Percentiles rank a stretch among this genome's conserved stretches.
These are phyloP conservation scores for Acanthurus tractus DNA, from an alignment of 2,797 vertebrate genomes.

Conservation along the genomic window DNA sequence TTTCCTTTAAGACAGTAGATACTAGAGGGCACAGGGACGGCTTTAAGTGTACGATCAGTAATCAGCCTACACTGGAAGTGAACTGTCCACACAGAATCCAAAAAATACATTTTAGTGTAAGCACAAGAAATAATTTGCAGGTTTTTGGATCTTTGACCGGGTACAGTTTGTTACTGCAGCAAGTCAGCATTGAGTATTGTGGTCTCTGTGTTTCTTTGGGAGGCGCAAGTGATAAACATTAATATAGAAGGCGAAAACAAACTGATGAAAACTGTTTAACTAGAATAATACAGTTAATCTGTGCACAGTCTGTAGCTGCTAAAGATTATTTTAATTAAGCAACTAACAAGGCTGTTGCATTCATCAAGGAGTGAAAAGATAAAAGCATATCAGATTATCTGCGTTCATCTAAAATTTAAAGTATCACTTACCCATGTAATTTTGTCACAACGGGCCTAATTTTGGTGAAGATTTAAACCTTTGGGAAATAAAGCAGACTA, in stretches of 20 bases:
- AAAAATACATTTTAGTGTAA: background rate
- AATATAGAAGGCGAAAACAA: slow-evolving; percentile 11
- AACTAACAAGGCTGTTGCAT: background rate
- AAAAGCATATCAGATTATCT: background rate
- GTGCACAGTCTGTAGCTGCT: background rate
- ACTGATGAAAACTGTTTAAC: background rate
- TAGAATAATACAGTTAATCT: background rate
- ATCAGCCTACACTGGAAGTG: background rate
- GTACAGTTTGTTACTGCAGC: slow-evolving; percentile 2
- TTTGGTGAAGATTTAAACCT: background rate
- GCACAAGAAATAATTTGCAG: background rate
- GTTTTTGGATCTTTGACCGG: slow-evolving; percentile 4
- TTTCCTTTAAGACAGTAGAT: slow-evolving; percentile 46
- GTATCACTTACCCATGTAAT: background rate
- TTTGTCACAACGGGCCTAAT: background rate
- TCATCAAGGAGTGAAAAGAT: background rate
- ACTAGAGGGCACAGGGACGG: slow-evolving; percentile 29
- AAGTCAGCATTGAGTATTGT: slow-evolving; percentile 1
- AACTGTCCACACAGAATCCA: background rate
- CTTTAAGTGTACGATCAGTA: slow-evolving; percentile 15
- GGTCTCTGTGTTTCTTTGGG: background rate
- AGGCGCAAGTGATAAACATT: background rate
- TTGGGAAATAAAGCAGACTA: background rate
- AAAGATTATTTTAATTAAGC: background rate
- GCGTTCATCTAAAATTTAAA: background rate